Evolutionary conservation across 2,888 invertebrate genomes (phyloP), one percentile per base, ranked within the genome.

Genomic region (Nemotelus nigrinus): DNA sequence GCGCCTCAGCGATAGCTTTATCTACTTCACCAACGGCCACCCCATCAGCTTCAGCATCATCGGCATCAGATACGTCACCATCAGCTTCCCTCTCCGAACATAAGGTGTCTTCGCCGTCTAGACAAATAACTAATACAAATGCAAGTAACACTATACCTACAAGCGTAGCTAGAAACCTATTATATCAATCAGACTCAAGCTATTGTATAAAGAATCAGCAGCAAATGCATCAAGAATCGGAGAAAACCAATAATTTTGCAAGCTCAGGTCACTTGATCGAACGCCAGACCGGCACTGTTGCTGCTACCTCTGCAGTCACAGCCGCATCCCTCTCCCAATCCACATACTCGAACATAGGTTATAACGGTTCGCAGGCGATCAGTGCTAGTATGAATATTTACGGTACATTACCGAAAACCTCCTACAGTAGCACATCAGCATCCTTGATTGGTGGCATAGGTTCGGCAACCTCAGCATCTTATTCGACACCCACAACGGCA

Each of bases 381-480:
- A 82, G 80, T 79, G 82, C 81, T 79, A 76, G 84, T 81, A 85
- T 84, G 82, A 85, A 85, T 81, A 84, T 86, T 84, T 87, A 87
- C 81, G 86, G 87, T 57, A 87, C 87, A 3, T 79, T 87, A 82
- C 87, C 87, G 64, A 87, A 87, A 82, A 79, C 84, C 44, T 82
- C 83, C 6, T 80, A 60, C 53, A 72, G 79, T 58, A 77, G 64
- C 2, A 76, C 77, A 50, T 53, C 76, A 3, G 65, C 78, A 39
- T 77, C 63, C 2, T 25, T 43, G 39, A 63, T 39, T 25, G 2
- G 57, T 10, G 77, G 77, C 8, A 75, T 77, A 43, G 78, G 78
- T 44, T 50, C 63, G 63, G 3, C 8, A 78, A 81, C 72, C 80
- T 80, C 60, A 79, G 82, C 83, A 47, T 82, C 84, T 45, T 83